Percentiles rank a stretch among this genome's conserved stretches.
Conservation (phyloP, 1,140 invertebrate species). For the Drosophila subpulchrella region DNA sequence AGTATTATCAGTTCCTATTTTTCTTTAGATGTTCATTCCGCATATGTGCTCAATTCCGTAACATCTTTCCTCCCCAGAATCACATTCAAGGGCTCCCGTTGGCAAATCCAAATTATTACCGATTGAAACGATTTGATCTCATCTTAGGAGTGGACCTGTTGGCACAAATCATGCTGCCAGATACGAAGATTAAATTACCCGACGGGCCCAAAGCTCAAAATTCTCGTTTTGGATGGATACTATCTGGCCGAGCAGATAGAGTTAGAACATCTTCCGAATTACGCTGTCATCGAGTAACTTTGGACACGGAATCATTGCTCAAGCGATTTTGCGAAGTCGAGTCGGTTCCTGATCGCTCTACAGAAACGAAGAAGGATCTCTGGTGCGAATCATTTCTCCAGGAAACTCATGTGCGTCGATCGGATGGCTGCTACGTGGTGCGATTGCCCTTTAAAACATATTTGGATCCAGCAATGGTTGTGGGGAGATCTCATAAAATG, state of each 20-base stretch:
- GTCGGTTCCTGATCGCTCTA: neutral
- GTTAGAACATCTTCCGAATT: neutral
- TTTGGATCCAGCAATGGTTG: neutral
- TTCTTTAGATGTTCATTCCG: too few relatives aligned
- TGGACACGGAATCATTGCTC: neutral
- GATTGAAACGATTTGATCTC: neutral
- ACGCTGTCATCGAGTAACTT: neutral
- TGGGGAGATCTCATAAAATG: slow-evolving; percentile 18
- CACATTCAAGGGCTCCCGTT: too few relatives aligned
- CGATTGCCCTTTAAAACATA: neutral
- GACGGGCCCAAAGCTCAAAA: neutral
- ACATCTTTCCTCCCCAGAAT: neutral
- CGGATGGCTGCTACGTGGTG: slow-evolving; percentile 57
- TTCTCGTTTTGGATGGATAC: neutral
- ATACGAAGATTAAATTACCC: neutral
- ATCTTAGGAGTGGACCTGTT: neutral
- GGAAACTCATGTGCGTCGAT: neutral
- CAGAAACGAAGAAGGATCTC: neutral
- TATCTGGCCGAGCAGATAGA: neutral
- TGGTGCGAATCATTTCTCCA: slow-evolving; percentile 1
- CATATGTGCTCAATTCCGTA: neutral
- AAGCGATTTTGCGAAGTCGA: neutral
- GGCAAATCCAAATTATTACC: neutral
- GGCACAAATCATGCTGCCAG: too few relatives aligned
- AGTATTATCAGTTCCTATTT: neutral